Evolutionary conservation across 2,888 invertebrate species (phyloP).

Genomic region (Temnothorax rugatulus): DNA sequence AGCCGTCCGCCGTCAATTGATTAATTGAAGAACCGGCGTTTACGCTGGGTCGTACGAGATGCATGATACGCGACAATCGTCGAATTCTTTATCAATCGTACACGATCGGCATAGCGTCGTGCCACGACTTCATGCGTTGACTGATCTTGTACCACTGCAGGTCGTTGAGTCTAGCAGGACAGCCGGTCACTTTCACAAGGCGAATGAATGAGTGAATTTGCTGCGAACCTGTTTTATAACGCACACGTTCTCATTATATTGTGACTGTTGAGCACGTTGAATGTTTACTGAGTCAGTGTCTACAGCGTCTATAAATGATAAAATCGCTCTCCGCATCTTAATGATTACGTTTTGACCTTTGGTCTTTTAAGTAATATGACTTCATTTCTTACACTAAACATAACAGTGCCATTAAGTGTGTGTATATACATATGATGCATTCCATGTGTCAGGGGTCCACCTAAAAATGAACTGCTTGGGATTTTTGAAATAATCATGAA

Average conservation of each 20-base stretch:
- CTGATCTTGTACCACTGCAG: too few species aligned
- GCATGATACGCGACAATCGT: not conserved
- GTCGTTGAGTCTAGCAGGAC: not conserved
- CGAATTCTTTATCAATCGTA: not conserved
- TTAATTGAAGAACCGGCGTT: not conserved
- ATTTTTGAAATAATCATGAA: too few species aligned
- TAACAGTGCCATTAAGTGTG: too few species aligned
- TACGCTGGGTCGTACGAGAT: not conserved
- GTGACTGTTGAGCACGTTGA: not conserved
- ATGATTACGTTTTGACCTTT: too few species aligned
- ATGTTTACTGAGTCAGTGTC: too few species aligned
- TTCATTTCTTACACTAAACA: too few species aligned
- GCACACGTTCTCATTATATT: not conserved
- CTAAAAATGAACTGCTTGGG: too few species aligned
- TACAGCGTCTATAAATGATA: too few species aligned
- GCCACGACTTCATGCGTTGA: not conserved
- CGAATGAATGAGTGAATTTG: not conserved
- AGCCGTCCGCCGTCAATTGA: not conserved
- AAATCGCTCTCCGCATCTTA: too few species aligned
- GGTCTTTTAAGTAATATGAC: too few species aligned
- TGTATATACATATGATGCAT: too few species aligned
- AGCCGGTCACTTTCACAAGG: not conserved
- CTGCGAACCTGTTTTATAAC: not conserved
- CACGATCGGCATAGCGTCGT: not conserved
- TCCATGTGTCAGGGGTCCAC: too few species aligned